Percentiles rank a stretch among this genome's conserved stretches.
These are phyloP conservation scores for Paragorgia papillata DNA, from an alignment of 92 coral and sea anemone species.

Conservation along the genomic window DNA sequence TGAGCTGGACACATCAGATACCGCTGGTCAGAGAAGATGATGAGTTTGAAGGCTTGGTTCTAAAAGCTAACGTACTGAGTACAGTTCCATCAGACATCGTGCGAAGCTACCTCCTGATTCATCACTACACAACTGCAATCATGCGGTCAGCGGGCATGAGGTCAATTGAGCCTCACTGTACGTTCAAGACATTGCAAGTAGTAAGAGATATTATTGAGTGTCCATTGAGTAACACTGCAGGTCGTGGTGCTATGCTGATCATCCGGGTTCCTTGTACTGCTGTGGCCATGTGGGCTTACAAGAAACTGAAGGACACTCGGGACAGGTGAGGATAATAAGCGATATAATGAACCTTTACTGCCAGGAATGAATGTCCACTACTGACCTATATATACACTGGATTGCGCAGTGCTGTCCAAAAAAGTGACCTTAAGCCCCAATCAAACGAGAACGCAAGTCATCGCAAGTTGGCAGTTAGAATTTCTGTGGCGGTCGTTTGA, in stretches of 20 bases:
- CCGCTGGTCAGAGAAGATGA: slow-evolving; percentile 96
- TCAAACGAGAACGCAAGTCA: no score
- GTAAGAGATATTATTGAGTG: slow-evolving; percentile 94
- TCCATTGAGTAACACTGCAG: slow-evolving; percentile 86
- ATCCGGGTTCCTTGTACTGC: slow-evolving; percentile 87
- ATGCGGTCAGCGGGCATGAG: slow-evolving; percentile 99
- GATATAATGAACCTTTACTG: background rate
- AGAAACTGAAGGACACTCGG: slow-evolving; percentile 83
- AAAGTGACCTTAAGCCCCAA: background rate
- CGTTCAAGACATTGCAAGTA: slow-evolving; percentile 93
- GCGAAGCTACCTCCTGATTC: slow-evolving; percentile 87
- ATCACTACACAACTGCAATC: slow-evolving; percentile 96
- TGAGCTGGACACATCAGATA: slow-evolving; percentile 98
- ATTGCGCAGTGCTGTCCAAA: background rate
- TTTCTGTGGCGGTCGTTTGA: no score
- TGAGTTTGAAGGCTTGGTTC: slow-evolving; percentile 93
- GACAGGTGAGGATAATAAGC: slow-evolving; percentile 73
- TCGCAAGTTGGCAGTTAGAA: no score
- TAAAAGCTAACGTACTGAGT: slow-evolving; percentile 76
- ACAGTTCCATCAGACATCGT: slow-evolving; percentile 45
- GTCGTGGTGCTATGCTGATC: slow-evolving; percentile 92
- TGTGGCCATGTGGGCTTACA: slow-evolving; percentile 82
- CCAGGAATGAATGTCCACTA: no score
- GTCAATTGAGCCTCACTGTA: slow-evolving; percentile 98
- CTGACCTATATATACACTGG: background rate